Conservation (phyloP, 1,140 invertebrate species). For the Neodiprion pinetum region DNA sequence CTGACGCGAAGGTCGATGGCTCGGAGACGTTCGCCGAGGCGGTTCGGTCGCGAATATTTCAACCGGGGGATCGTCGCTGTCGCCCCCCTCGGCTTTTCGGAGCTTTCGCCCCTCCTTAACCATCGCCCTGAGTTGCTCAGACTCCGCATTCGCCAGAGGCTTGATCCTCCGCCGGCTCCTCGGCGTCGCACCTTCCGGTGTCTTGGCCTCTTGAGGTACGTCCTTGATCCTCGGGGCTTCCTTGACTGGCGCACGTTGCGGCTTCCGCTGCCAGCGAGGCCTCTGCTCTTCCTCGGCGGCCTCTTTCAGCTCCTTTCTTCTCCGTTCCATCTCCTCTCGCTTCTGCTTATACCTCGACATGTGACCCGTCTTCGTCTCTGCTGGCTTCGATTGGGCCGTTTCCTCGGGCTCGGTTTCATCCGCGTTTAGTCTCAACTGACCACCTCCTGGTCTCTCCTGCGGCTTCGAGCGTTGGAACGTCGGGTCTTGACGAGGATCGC, state of each 20-base stretch:
- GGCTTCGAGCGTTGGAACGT: neutral
- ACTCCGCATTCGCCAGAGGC: conserved; percentile 56
- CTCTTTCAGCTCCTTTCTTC: conserved; percentile 40
- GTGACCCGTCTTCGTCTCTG: conserved; percentile 46
- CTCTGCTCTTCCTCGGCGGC: conserved; percentile 45
- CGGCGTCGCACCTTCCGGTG: conserved; percentile 38
- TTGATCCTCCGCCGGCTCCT: conserved; percentile 42
- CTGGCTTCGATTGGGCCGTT: conserved; percentile 24
- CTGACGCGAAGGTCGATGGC: conserved; percentile 72
- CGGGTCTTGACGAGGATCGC: neutral
- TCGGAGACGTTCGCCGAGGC: conserved; percentile 32
- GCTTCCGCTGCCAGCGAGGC: conserved; percentile 45
- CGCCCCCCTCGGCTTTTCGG: conserved; percentile 45
- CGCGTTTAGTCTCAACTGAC: neutral
- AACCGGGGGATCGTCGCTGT: conserved; percentile 46
- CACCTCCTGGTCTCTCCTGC: neutral
- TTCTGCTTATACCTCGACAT: conserved; percentile 66
- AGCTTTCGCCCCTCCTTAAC: conserved; percentile 53
- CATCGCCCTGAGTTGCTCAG: conserved; percentile 57
- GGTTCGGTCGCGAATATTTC: conserved; percentile 49
- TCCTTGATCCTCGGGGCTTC: conserved; percentile 15
- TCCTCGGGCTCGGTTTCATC: conserved; percentile 8
- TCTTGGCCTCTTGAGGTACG: conserved; percentile 31
- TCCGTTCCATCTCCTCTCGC: conserved; percentile 45
- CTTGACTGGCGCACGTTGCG: neutral